phyloP scores from a whole-genome alignment of 2,888 invertebrate genomes.

The Patella ulyssiponensis region DNA sequence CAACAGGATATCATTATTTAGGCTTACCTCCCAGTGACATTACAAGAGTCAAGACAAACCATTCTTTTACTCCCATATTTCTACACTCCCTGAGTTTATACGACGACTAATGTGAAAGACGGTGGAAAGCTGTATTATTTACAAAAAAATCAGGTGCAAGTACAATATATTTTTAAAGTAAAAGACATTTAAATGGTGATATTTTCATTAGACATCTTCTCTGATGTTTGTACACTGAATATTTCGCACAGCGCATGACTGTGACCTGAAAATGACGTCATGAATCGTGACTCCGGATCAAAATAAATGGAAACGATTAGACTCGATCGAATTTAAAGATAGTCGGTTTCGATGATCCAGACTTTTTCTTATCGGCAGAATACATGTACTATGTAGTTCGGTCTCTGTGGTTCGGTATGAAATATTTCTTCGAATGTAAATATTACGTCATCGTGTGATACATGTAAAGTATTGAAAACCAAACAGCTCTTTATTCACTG shows the following conservation, averaged over 20 bases:
- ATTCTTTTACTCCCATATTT: slow-evolving; percentile 7
- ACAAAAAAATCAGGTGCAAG: not conserved
- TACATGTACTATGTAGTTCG: no score
- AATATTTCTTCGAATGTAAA: no score
- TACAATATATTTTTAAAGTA: not conserved
- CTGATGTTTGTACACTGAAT: no score
- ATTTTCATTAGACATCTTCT: no score
- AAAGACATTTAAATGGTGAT: slow-evolving; percentile 5
- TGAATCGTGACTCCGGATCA: not conserved
- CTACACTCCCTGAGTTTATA: not conserved
- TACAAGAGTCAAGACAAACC: not conserved
- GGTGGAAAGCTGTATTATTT: not conserved
- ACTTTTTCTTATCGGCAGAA: no score
- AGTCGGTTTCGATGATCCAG: no score
- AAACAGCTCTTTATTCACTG: no score
- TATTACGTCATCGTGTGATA: no score
- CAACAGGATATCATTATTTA: no score
- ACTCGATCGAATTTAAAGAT: no score
- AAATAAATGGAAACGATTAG: not conserved
- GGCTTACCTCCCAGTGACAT: not conserved
- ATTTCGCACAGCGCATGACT: not conserved
- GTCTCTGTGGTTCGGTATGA: no score
- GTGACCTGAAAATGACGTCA: not conserved
- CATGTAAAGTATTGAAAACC: no score
- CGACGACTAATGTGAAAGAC: not conserved